Base-by-base conservation (phyloP, 2,113 vertebrate species). In the Suncus etruscus region DNA sequence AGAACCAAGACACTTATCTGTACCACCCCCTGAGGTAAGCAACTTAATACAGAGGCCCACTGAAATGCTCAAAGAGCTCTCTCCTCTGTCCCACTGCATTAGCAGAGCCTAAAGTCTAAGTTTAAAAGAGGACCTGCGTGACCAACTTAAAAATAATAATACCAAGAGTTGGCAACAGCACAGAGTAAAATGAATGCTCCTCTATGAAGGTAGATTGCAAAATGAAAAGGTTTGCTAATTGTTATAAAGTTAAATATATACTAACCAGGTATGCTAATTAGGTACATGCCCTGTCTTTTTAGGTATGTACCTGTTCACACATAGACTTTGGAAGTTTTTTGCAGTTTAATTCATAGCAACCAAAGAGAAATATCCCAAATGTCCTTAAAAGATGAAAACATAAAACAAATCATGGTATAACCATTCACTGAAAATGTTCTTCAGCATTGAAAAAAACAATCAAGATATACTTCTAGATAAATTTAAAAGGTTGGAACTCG, bases 141-240 rank as follows among this genome's bases (percentile, higher is more conserved):
- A 45, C 82, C 82, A 85, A 89, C 73, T 85, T 11, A n/a, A 82
- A 83, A 91, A 18, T 16, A 58, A 39, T 45, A 32, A 74, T 47
- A 79, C 24, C 32, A 91, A 91, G 69, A 54, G n/a, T 51, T 54
- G 48, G 0, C n/a, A 78, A 74, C 10, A 24, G 11, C 24, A 9
- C 7, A 78, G n/a, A 68, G 15, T 11, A 70, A 76, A 31, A 29
- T 31, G 50, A 50, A 25, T 24, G 75, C 31, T 45, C 69, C 45
- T 10, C 0, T 63, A 32, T 85, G 68, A 73, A 74, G 61, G 22
- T 31, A 22, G 11, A 70, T 15, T 72, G 39, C 3, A 91, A 80
- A 94, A 68, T 79, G 69, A 66, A 90, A 92, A 91, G 78, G 11
- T 70, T 65, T 79, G 18, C 11, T 58, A 51, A n/a, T 84, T 91